Evolutionary conservation across 2,888 invertebrate genomes (phyloP).

Genomic region (Drosophila paracracens): DNA sequence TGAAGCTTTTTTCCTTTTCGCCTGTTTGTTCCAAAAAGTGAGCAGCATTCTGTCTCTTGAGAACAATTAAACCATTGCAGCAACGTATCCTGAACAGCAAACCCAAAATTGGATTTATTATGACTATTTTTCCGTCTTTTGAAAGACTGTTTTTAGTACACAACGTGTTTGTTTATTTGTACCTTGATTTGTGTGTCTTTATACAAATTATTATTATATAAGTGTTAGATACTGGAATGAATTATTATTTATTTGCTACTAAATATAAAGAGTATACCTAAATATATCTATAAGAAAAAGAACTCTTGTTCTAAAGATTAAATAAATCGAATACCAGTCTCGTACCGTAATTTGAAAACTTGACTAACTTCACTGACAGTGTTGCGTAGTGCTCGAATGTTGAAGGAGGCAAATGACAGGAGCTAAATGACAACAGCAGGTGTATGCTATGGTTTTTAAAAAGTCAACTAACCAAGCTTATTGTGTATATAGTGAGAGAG

Average conservation of each 20-base stretch:
- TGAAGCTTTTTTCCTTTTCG: neutral
- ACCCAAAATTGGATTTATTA: neutral
- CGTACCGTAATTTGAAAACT: neutral
- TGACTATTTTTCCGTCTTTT: neutral
- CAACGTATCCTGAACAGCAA: neutral
- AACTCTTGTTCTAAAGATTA: neutral
- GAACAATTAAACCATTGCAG: neutral
- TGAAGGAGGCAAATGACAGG: constrained; percentile 31
- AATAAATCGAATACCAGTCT: neutral
- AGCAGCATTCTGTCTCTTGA: neutral
- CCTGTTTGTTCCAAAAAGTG: neutral
- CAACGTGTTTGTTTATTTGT: neutral
- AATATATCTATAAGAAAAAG: neutral
- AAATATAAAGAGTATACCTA: neutral
- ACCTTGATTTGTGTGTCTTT: neutral
- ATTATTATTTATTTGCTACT: neutral
- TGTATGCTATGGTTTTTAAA: constrained; percentile 52
- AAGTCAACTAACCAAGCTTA: constrained; percentile 54
- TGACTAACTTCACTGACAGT: constrained; percentile 13
- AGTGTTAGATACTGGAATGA: neutral
- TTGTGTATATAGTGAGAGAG: neutral
- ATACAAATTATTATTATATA: neutral
- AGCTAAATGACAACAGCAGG: constrained; percentile 47
- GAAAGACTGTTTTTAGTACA: no score
- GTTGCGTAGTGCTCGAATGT: constrained; percentile 29